Base-by-base conservation (phyloP, 2,888 invertebrate species). In the Abrostola tripartita region DNA sequence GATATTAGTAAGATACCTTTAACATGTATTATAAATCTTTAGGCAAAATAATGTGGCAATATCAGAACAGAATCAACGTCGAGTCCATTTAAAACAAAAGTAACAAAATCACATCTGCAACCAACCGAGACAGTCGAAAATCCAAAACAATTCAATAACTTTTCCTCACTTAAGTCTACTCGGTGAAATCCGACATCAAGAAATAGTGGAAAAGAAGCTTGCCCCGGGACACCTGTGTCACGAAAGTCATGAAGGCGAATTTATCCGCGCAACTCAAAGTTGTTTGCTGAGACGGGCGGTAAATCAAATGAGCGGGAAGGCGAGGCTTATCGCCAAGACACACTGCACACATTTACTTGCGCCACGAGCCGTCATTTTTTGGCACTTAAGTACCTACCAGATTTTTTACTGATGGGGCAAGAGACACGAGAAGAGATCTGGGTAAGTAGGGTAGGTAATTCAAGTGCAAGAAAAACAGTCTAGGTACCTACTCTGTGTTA, bases 271-370 rank as follows among this genome's bases (percentile, higher is more conserved):
- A 51, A 65, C 60, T 56, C 55, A 61, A 59, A 72, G 67, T 73
- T 82, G 74, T 81, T 79, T 80, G 79, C 63, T 4, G 56, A 66
- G 59, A 63, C 61, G 64, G 53, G 68, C 77, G 60, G 72, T 85
- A 83, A 84, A 84, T 84, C 84, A 84, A 81, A 76, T 71, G 66
- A 67, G 71, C 49, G 24, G 36, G 68, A 64, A 66, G 61, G 64
- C 52, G 57, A 53, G 62, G 61, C 72, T 83, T 84, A 83, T 81
- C 79, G 68, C 67, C 24, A 42, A 11, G 52, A 58, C 51, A 51
- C 61, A 65, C 52, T 68, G 52, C 56, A 70, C 55, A 52, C 56
- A 62, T 62, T 65, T 63, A 52, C 64, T 73, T 57, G 53, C 42
- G 52, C 40, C 42, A 52, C 44, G 8, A 50, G 35, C 44, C 42